Evolutionary conservation across 2,797 vertebrate genomes (phyloP).

Genomic region (Halcyon badia): DNA sequence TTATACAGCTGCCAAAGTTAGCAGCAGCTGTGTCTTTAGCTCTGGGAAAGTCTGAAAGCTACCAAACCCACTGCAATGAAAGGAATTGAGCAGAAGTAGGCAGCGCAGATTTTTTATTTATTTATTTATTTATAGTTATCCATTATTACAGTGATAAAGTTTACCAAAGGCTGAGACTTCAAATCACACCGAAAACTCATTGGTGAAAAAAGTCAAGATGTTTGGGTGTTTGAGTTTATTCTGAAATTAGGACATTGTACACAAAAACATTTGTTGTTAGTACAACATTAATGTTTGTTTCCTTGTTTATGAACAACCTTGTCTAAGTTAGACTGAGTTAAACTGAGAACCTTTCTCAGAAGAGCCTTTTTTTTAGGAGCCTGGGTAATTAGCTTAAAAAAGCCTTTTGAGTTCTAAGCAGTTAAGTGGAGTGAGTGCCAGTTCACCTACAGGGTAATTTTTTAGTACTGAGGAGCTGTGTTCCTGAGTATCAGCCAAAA

Average conservation of each 20-base stretch:
- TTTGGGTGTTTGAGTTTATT: not conserved
- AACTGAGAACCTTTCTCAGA: not conserved
- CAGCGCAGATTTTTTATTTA: not conserved
- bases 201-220: not conserved
- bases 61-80: not conserved
- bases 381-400: not conserved
- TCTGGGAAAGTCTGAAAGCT: conserved; percentile 19
- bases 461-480: not conserved
- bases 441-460: not conserved
- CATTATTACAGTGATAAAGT: not conserved
- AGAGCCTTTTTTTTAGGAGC: not conserved
- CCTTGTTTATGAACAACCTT: not conserved
- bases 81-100: not conserved
- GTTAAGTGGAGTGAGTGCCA: not conserved
- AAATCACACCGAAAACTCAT: not conserved
- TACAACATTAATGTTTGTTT: not conserved
- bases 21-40: conserved; percentile 14
- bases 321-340: not conserved
- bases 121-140: not conserved
- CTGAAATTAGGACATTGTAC: not conserved
- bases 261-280: not conserved
- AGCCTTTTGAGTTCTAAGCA: not conserved
- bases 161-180: not conserved
- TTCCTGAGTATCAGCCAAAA: not conserved
- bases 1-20: not conserved